Percentiles rank a stretch among this genome's conserved stretches.
Conservation (phyloP, 2,888 invertebrate species). For the Iselma pallidipennis region DNA sequence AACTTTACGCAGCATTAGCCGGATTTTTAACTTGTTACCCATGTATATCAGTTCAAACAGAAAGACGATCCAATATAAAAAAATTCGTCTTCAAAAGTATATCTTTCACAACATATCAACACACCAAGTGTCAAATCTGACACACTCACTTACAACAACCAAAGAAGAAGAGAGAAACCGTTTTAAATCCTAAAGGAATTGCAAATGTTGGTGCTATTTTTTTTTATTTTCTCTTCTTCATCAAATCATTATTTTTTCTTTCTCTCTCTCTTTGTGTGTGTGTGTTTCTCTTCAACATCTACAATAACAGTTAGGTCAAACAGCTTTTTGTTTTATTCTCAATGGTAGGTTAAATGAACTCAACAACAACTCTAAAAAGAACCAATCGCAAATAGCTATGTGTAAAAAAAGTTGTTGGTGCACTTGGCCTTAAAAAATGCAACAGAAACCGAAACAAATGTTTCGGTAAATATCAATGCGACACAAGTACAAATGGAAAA, state of each 20-base stretch:
- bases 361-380: conserved; percentile 32
- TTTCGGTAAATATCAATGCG: too few species aligned
- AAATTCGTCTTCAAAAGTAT: neutral
- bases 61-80: too few species aligned
- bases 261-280: too few species aligned
- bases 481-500: too few species aligned
- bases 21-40: too few species aligned
- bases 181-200: neutral
- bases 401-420: conserved; percentile 37
- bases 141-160: neutral
- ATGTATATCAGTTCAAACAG: too few species aligned
- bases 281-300: neutral
- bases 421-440: conserved; percentile 30
- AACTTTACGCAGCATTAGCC: neutral
- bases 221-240: neutral
- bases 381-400: conserved; percentile 37
- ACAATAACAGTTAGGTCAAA: conserved; percentile 31
- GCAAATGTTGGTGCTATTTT: neutral
- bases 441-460: too few species aligned
- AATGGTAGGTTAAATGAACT: conserved; percentile 32
- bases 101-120: neutral
- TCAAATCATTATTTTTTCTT: neutral
- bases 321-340: conserved; percentile 27
- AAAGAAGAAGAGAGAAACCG: neutral
- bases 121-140: neutral